A percentile compares a stretch with the other conserved stretches of the same genome.
These are phyloP conservation scores for Rhynchonema sp. DNA, from an alignment of 2,888 invertebrate species.

Conservation along the genomic window DNA sequence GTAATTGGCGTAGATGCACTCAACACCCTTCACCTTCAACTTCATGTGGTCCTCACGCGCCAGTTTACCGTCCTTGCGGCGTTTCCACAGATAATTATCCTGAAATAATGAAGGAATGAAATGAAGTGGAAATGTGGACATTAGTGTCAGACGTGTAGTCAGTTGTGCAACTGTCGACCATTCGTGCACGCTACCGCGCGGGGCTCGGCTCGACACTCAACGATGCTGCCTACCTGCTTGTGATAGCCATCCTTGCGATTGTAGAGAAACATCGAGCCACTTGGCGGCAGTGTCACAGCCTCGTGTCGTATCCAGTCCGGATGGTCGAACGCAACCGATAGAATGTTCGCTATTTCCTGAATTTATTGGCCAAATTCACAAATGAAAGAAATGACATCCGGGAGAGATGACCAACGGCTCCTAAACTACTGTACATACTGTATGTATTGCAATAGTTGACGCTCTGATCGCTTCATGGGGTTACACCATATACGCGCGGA, in stretches of 20 bases:
- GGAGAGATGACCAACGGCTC: no score
- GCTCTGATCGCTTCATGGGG: no score
- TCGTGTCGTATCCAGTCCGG: not conserved
- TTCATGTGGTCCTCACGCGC: slow-evolving; percentile 98
- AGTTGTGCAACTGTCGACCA: no score
- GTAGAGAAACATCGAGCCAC: not conserved
- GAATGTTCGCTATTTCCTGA: not conserved
- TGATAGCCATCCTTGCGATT: not conserved
- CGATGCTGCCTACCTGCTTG: not conserved
- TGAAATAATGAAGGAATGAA: not conserved
- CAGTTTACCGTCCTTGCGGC: slow-evolving; percentile 88
- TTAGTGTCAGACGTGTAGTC: not conserved
- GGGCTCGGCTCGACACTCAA: no score
- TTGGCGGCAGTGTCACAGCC: not conserved
- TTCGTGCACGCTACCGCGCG: no score
- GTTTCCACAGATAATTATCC: slow-evolving; percentile 87
- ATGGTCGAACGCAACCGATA: not conserved
- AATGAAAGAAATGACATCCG: no score
- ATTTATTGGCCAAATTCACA: no score
- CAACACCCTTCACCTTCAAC: slow-evolving; percentile 47
- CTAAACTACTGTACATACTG: no score
- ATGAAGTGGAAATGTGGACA: not conserved
- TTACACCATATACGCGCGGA: no score
- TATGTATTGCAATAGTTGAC: not conserved
- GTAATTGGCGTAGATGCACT: slow-evolving; percentile 96